Percentiles rank a stretch among this genome's conserved stretches.
Evolutionary conservation across 2,797 vertebrate species (phyloP).

Genomic region (Silurus aristotelis): DNA sequence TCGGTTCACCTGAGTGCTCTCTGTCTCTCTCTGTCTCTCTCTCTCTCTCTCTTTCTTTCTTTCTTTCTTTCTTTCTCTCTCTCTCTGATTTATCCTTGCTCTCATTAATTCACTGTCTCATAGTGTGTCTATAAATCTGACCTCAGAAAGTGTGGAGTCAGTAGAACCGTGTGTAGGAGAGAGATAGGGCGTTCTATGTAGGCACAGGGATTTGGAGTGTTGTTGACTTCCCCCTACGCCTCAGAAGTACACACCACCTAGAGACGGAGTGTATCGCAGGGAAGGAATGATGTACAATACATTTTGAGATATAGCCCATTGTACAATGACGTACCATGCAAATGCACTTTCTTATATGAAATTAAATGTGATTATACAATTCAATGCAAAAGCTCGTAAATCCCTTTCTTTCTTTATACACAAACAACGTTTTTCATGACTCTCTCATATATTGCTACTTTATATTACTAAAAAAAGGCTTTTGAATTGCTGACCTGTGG

Average conservation of each 20-base stretch:
- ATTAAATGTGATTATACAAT: no score
- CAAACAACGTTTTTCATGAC: no score
- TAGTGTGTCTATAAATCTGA: conserved; percentile 32
- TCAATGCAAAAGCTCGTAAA: no score
- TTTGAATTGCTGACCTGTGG: no score
- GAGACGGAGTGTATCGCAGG: background rate
- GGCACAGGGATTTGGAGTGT: background rate
- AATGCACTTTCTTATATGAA: background rate
- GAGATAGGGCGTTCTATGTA: background rate
- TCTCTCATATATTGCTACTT: no score
- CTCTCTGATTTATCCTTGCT: conserved; percentile 31
- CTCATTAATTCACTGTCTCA: conserved; percentile 39
- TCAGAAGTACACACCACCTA: background rate
- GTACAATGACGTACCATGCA: background rate
- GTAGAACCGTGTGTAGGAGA: conserved; percentile 15
- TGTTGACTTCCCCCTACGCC: background rate
- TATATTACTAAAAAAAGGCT: no score
- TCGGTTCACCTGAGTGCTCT: background rate
- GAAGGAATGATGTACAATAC: background rate
- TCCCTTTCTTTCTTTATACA: no score
- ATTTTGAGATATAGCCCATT: background rate
- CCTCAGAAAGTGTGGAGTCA: conserved; percentile 33
- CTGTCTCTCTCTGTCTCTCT: conserved; percentile 28
- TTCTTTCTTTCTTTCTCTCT: conserved; percentile 21
- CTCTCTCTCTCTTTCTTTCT: conserved; percentile 31